Percentiles rank a stretch among this genome's conserved stretches.
Evolutionary conservation across 2,113 vertebrate genomes (phyloP).

Genomic region (Apteryx mantelli): DNA sequence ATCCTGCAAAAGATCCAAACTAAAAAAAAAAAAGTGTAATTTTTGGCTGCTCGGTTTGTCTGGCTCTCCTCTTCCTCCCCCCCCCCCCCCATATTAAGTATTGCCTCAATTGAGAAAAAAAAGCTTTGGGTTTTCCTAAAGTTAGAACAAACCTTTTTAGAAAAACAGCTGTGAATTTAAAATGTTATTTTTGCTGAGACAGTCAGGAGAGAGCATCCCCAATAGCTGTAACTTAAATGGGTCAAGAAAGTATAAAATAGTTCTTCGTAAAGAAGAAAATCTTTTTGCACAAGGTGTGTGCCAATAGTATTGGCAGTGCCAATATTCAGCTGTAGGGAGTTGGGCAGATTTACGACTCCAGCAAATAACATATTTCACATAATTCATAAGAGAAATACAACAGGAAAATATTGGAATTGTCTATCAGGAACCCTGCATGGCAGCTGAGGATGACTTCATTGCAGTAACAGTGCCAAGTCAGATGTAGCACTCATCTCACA

Average conservation of each 20-base stretch:
- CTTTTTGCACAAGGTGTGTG: neutral
- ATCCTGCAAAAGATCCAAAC: neutral
- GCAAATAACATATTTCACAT: neutral
- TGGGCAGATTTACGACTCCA: slow-evolving; percentile 12
- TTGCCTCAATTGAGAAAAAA: neutral
- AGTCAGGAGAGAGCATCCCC: neutral
- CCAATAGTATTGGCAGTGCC: neutral
- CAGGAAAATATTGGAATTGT: neutral
- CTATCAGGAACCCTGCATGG: neutral
- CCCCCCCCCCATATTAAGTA: neutral
- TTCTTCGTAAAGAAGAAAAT: neutral
- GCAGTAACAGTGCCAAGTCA: neutral
- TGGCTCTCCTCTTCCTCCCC: neutral
- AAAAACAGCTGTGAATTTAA: neutral
- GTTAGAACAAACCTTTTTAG: neutral
- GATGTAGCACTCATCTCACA: neutral
- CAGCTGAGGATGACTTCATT: slow-evolving; percentile 4
- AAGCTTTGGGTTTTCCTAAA: neutral
- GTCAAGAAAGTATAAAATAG: neutral
- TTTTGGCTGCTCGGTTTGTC: neutral
- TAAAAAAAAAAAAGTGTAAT: neutral
- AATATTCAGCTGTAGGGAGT: neutral
- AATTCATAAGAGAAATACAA: slow-evolving; percentile 23
- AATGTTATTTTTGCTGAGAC: neutral
- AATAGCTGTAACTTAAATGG: neutral